Percentiles rank a stretch among this genome's conserved stretches.
Evolutionary conservation across 2,797 vertebrate genomes (phyloP).

Genomic region (Arnoldichthys spilopterus): DNA sequence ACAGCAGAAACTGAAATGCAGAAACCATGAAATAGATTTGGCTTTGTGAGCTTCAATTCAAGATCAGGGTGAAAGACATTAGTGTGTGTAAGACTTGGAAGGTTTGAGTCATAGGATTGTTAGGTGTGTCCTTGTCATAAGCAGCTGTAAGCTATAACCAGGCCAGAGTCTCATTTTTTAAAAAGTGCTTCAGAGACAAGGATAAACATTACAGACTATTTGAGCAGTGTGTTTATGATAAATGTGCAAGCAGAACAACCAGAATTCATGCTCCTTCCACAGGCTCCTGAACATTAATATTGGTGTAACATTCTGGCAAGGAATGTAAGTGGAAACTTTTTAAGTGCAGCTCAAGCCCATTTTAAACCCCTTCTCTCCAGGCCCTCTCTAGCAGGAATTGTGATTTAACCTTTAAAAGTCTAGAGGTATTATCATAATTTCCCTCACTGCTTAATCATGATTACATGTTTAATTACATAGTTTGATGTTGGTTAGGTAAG

Average conservation of each 20-base stretch:
- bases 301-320: slow-evolving; percentile 12
- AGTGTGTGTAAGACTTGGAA: neutral
- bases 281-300: neutral
- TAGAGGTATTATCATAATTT: neutral
- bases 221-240: slow-evolving; percentile 2
- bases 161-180: neutral
- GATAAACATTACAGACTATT: slow-evolving; percentile 11
- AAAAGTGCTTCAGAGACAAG: slow-evolving; percentile 8
- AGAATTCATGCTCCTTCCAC: neutral
- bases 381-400: neutral
- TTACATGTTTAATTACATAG: neutral
- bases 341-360: neutral
- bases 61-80: neutral
- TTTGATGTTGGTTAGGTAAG: neutral
- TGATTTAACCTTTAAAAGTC: neutral
- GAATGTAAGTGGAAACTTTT: neutral
- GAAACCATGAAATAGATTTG: neutral
- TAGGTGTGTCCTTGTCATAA: neutral
- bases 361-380: neutral
- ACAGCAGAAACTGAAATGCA: neutral
- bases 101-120: neutral
- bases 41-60: neutral
- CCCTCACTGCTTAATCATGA: neutral
- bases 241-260: neutral
- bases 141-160: slow-evolving; percentile 15